phyloP scores from a whole-genome alignment of 2,888 invertebrate species.

The Myopa testacea region DNA sequence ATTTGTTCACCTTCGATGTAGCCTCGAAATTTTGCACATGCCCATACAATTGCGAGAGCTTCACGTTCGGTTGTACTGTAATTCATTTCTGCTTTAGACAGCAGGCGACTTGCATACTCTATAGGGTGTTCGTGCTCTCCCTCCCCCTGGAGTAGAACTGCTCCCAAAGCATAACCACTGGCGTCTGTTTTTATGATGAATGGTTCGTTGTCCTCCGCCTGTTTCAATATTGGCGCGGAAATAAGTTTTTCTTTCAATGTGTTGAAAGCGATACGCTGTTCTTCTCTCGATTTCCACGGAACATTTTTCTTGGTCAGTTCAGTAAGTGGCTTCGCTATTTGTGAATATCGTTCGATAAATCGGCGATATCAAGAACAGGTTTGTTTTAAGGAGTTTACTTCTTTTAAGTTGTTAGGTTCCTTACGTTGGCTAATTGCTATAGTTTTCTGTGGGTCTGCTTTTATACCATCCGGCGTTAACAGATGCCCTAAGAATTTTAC shows the following conservation, averaged over 20 bases:
- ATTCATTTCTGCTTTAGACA: slow-evolving; percentile 58
- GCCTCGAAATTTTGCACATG: slow-evolving; percentile 40
- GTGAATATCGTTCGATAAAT: no score
- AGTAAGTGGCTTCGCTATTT: no score
- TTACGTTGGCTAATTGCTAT: no score
- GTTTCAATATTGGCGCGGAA: slow-evolving; percentile 41
- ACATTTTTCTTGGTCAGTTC: slow-evolving; percentile 53
- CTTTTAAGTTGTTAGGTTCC: no score
- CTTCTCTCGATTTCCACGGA: slow-evolving; percentile 36
- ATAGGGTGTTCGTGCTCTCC: slow-evolving; percentile 48
- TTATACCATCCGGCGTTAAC: no score
- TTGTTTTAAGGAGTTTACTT: no score
- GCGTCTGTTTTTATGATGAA: slow-evolving; percentile 43
- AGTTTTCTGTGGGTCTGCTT: no score
- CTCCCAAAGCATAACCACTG: slow-evolving; percentile 45
- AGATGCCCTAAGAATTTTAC: no score
- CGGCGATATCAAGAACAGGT: no score
- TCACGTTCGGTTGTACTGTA: slow-evolving; percentile 67
- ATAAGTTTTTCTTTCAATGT: slow-evolving; percentile 45
- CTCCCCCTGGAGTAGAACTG: slow-evolving; percentile 44
- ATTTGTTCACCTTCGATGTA: slow-evolving; percentile 62
- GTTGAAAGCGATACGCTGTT: slow-evolving; percentile 44
- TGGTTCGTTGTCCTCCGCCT: slow-evolving; percentile 35
- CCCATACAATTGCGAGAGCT: slow-evolving; percentile 49
- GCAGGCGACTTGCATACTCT: slow-evolving; percentile 53